Percentiles rank a stretch among this genome's conserved stretches.
phyloP scores from a whole-genome alignment of 2,113 vertebrate genomes.

The Cynopterus brachyotis region DNA sequence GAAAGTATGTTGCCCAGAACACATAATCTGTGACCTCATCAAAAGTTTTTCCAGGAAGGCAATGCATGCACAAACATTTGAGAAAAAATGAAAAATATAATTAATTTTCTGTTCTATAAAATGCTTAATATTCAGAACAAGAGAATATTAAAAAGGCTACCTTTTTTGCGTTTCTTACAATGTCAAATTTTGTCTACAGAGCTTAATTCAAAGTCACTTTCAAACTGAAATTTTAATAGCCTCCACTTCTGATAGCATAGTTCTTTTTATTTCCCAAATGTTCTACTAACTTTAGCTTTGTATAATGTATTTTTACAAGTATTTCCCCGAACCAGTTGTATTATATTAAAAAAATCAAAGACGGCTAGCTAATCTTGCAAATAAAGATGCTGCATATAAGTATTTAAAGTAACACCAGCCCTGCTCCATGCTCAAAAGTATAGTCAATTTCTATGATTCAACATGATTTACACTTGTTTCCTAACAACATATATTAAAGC shows the following conservation, averaged over 20 bases:
- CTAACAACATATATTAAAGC: neutral
- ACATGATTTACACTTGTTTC: neutral
- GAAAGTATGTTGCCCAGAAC: neutral
- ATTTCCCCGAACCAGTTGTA: slow-evolving; percentile 49
- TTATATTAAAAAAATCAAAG: neutral
- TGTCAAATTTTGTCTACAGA: slow-evolving; percentile 25
- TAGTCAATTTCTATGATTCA: neutral
- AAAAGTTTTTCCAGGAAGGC: neutral
- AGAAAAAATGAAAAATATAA: neutral
- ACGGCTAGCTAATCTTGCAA: slow-evolving; percentile 32
- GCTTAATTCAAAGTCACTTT: slow-evolving; percentile 57
- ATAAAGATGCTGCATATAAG: slow-evolving; percentile 32
- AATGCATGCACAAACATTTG: neutral
- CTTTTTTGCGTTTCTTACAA: neutral
- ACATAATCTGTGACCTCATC: neutral
- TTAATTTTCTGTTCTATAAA: neutral
- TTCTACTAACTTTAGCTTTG: slow-evolving; percentile 54
- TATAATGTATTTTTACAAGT: slow-evolving; percentile 53
- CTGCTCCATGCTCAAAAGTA: neutral
- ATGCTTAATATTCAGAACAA: neutral
- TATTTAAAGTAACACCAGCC: neutral
- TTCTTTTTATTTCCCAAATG: slow-evolving; percentile 68
- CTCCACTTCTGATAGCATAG: slow-evolving; percentile 29
- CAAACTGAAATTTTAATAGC: slow-evolving; percentile 54
- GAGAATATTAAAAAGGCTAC: neutral